Evolutionary conservation across 1,140 invertebrate genomes (phyloP).

Genomic region (Drosophila ohnishii): DNA sequence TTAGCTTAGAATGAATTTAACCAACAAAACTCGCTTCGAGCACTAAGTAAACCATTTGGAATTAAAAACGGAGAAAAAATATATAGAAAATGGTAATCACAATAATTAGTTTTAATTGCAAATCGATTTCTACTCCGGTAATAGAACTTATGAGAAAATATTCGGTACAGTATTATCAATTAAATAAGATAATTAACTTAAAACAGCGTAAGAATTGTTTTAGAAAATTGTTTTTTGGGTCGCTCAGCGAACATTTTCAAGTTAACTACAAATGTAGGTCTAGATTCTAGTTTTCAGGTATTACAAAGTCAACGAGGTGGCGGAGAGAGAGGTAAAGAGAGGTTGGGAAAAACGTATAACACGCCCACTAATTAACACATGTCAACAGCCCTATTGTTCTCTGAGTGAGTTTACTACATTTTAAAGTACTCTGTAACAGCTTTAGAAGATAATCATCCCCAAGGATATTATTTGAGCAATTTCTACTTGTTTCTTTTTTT

Average conservation of each 20-base stretch:
- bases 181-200: slow-evolving; percentile 57
- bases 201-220: slow-evolving; percentile 43
- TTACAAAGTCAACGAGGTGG: slow-evolving; percentile 34
- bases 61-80: slow-evolving; percentile 31
- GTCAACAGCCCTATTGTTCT: slow-evolving; percentile 77
- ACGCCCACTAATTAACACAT: slow-evolving; percentile 73
- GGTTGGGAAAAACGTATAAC: slow-evolving; percentile 54
- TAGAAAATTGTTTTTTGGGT: slow-evolving; percentile 36
- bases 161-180: slow-evolving; percentile 50
- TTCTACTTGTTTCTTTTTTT: slow-evolving; percentile 9
- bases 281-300: slow-evolving; percentile 53
- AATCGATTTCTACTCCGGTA: slow-evolving; percentile 4
- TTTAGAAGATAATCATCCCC: slow-evolving; percentile 36
- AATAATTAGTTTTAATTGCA: slow-evolving; percentile 63
- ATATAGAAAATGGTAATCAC: slow-evolving; percentile 52
- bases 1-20: slow-evolving; percentile 73
- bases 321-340: slow-evolving; percentile 17
- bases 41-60: slow-evolving; percentile 65
- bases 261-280: slow-evolving; percentile 36
- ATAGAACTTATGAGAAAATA: slow-evolving; percentile 27
- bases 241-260: slow-evolving; percentile 57
- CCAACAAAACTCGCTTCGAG: slow-evolving; percentile 73
- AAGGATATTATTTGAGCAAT: slow-evolving; percentile 41
- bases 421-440: slow-evolving; percentile 36
- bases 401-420: slow-evolving; percentile 71